Evolutionary conservation across 2,113 vertebrate genomes (phyloP).

Genomic region (Chauna torquata): DNA sequence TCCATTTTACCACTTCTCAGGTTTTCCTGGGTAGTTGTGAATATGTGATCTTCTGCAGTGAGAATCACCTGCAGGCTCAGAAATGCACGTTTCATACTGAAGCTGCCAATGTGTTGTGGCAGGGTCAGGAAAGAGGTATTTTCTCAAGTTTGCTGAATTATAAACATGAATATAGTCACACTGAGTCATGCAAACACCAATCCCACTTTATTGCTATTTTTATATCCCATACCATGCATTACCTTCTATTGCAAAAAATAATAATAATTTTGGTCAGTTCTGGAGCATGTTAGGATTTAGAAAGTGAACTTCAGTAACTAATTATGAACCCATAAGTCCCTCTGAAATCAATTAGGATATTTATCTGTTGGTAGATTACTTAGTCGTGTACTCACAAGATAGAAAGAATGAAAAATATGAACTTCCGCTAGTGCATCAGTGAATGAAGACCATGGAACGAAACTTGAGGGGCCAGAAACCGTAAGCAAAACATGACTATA

Average conservation of each 20-base stretch:
- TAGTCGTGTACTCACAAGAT: not conserved
- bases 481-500: not conserved
- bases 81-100: not conserved
- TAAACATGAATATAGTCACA: not conserved
- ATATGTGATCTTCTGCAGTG: not conserved
- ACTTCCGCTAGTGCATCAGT: not conserved
- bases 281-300: not conserved
- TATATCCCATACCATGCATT: not conserved
- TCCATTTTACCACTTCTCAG: constrained; percentile 28
- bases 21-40: constrained; percentile 7
- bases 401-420: not conserved
- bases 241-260: not conserved
- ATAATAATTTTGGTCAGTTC: not conserved
- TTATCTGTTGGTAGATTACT: not conserved
- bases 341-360: not conserved
- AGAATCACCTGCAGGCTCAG: not conserved
- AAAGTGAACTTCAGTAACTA: not conserved
- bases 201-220: not conserved
- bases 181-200: not conserved
- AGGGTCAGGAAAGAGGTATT: not conserved
- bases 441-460: not conserved
- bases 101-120: not conserved
- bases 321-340: not conserved
- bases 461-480: not conserved
- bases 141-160: not conserved